A percentile compares a stretch with the other conserved stretches of the same genome.
phyloP scores from a whole-genome alignment of 2,888 invertebrate species.

The Agriopis marginaria region DNA sequence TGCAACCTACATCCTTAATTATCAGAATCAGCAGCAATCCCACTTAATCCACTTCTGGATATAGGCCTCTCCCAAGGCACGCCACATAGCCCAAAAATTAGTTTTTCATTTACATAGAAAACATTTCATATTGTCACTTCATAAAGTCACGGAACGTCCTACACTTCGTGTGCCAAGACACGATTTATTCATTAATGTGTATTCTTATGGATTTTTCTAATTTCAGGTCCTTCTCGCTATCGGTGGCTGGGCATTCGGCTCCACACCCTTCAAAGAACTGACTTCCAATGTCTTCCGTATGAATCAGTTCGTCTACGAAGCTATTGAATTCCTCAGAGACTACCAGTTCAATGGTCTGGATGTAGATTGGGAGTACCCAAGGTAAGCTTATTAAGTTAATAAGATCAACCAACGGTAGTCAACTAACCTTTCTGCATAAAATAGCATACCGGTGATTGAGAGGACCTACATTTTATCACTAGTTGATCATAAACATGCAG shows the following conservation, averaged over 20 bases:
- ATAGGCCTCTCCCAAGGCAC: too few species aligned
- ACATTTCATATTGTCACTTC: too few species aligned
- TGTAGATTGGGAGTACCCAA: slow-evolving; percentile 97
- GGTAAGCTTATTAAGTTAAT: slow-evolving; percentile 66
- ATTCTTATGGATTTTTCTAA: slow-evolving; percentile 1
- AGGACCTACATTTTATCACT: too few species aligned
- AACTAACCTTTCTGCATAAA: too few species aligned
- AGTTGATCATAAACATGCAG: too few species aligned
- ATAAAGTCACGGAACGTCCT: not conserved
- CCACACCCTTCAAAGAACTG: slow-evolving; percentile 96
- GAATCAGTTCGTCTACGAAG: slow-evolving; percentile 98
- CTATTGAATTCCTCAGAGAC: slow-evolving; percentile 96
- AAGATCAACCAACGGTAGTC: too few species aligned
- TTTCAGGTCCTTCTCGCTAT: slow-evolving; percentile 92
- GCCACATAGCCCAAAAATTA: too few species aligned
- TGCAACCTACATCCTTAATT: too few species aligned
- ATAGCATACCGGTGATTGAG: too few species aligned
- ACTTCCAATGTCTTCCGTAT: slow-evolving; percentile 96
- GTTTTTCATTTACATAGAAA: too few species aligned
- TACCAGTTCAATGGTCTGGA: slow-evolving; percentile 97
- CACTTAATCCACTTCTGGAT: too few species aligned
- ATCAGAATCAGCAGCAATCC: too few species aligned
- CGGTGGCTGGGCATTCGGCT: slow-evolving; percentile 98
- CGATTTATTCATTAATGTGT: not conserved
- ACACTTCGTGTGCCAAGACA: not conserved